Base-by-base conservation (phyloP, 2,888 invertebrate genomes). In the Margaritifera margaritifera region DNA sequence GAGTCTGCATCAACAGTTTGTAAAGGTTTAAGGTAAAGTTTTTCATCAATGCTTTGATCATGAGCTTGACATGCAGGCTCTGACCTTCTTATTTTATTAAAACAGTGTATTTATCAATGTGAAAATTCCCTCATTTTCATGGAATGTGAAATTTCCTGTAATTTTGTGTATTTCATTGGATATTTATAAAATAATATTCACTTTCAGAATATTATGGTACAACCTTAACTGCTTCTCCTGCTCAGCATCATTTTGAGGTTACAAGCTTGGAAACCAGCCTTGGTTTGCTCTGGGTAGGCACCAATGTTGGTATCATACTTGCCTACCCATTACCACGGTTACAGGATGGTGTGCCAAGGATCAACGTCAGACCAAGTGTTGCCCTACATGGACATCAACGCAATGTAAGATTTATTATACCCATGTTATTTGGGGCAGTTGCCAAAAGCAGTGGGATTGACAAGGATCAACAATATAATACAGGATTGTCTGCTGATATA, bases 251-350 rank as follows among this genome's bases (percentile, higher is more conserved):
- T 50, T 75, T 80, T 63, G 62, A 76, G 31, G 82, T 89, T 27
- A 87, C 88, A 2, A 82, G 84, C 75, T 72, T 89, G 53, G 92
- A 96, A 89, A 96, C 97, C 1, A 96, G 95, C 82, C 95, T 96
- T 86, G 98, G 98, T 0, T 91, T 97, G 24, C 91, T 98, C 0
- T 98, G 98, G 98, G 96, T 98, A 2, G 98, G 98, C 1, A 98
- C 98, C 0, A 85, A 79, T 74, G 69, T 77, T 50, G 89, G 89
- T 3, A 74, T 86, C 58, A 78, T 89, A 15, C 78, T 89, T 4
- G 85, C 86, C 6, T 15, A 96, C 95, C 80, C 97, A 95, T 93
- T 89, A 64, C 89, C 89, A 24, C 77, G 88, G 31, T 76, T 89
- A 63, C 79, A 82, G 31, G 87, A 89, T 73, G 89, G 89, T 15